Evolutionary conservation across 2,113 vertebrate species (phyloP).

Genomic region (Bombycilla garrulus): DNA sequence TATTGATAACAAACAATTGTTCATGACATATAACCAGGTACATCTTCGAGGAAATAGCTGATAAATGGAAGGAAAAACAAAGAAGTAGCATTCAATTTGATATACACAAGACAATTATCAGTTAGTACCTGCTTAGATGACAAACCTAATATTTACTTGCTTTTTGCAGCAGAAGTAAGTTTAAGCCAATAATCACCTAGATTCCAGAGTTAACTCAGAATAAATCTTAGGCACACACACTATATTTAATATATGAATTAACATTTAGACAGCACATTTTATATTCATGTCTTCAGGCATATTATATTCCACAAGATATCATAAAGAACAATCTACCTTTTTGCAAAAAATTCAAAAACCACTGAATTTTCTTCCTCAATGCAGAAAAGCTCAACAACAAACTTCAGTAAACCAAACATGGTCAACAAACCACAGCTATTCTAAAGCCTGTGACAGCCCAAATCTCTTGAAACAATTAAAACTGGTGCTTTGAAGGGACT

Average conservation of each 20-base stretch:
- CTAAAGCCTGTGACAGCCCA: not conserved
- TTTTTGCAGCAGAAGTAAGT: not conserved
- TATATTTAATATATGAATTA: not conserved
- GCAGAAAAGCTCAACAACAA: not conserved
- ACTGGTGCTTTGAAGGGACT: not conserved
- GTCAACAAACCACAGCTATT: not conserved
- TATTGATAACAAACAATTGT: constrained; percentile 95
- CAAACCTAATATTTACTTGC: not conserved
- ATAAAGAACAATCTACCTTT: not conserved
- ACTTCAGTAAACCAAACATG: not conserved
- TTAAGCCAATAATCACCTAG: not conserved
- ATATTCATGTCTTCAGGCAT: not conserved
- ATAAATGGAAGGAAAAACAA: constrained; percentile 18
- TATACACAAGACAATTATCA: not conserved
- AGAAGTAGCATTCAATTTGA: not conserved
- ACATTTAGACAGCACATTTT: not conserved
- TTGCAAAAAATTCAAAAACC: not conserved
- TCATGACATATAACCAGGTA: constrained; percentile 98
- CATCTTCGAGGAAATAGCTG: constrained; percentile 95
- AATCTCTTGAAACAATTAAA: not conserved
- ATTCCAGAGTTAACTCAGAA: constrained; percentile 27
- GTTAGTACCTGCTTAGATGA: not conserved
- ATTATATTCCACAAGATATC: not conserved
- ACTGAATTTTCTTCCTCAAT: not conserved
- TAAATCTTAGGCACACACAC: not conserved